phyloP scores from a whole-genome alignment of 2,888 invertebrate genomes.

The Agriotes lineatus region DNA sequence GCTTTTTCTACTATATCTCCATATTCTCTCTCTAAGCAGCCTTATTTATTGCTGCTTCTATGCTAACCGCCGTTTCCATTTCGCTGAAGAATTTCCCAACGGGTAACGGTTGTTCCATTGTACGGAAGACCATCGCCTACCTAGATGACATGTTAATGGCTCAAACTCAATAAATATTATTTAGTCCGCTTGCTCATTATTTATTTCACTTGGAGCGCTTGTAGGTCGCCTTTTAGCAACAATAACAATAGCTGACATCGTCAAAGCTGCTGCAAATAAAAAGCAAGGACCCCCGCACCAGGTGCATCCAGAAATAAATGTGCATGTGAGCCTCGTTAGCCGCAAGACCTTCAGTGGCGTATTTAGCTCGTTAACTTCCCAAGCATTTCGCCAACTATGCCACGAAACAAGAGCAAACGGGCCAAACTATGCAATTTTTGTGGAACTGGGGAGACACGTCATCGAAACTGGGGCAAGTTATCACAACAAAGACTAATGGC shows the following conservation, averaged over 20 bases:
- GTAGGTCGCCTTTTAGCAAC: too few species aligned
- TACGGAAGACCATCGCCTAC: too few species aligned
- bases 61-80: too few species aligned
- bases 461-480: constrained; percentile 14
- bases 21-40: too few species aligned
- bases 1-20: too few species aligned
- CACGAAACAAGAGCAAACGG: constrained; percentile 33
- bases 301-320: constrained; percentile 34
- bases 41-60: too few species aligned
- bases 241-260: background rate
- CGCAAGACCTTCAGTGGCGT: constrained; percentile 40
- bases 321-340: constrained; percentile 24
- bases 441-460: constrained; percentile 12
- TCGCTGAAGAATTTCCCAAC: too few species aligned
- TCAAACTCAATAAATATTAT: too few species aligned
- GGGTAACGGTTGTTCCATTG: too few species aligned
- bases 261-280: background rate
- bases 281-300: constrained; percentile 13
- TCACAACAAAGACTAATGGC: constrained; percentile 19
- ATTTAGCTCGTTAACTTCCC: constrained; percentile 37
- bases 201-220: too few species aligned
- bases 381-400: constrained; percentile 36
- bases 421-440: constrained; percentile 14
- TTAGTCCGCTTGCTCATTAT: too few species aligned
- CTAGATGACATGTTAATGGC: too few species aligned